A percentile compares a stretch with the other conserved stretches of the same genome.
Evolutionary conservation across 2,797 vertebrate genomes (phyloP).

Genomic region (Anabas testudineus): DNA sequence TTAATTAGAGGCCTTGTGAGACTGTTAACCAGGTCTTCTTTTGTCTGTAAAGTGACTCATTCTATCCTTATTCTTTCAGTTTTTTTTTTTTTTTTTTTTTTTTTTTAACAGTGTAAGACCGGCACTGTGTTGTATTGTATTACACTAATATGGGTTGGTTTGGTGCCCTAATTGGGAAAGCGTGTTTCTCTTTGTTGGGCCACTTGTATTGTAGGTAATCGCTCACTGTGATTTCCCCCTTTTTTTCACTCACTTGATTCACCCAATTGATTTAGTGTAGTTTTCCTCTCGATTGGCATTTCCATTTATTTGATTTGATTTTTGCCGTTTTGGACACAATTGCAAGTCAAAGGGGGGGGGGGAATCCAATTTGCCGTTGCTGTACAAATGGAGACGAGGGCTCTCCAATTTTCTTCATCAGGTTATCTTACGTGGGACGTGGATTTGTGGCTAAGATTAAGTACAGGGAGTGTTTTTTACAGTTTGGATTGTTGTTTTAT

Average conservation of each 20-base stretch:
- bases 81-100: background rate
- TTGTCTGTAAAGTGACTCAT: slow-evolving; percentile 20
- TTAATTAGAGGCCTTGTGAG: slow-evolving; percentile 1
- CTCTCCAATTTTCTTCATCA: slow-evolving; percentile 54
- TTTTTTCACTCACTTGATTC: background rate
- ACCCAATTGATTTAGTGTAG: slow-evolving; percentile 10
- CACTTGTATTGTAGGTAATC: slow-evolving; percentile 28
- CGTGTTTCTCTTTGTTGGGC: slow-evolving; percentile 26
- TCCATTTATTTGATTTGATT: slow-evolving; percentile 60
- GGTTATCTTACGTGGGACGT: slow-evolving; percentile 39
- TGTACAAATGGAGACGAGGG: slow-evolving; percentile 41
- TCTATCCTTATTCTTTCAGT: background rate
- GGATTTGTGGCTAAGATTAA: slow-evolving; percentile 35
- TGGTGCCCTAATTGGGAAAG: slow-evolving; percentile 36
- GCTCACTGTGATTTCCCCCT: slow-evolving; percentile 8
- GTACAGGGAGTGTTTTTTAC: slow-evolving; percentile 37
- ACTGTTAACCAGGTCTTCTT: slow-evolving; percentile 9
- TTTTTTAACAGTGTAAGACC: background rate
- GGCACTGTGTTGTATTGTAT: slow-evolving; percentile 45
- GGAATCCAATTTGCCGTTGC: slow-evolving; percentile 53
- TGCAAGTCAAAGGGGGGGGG: slow-evolving; percentile 31
- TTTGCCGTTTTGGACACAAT: slow-evolving; percentile 48
- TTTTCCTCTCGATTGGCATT: slow-evolving; percentile 33
- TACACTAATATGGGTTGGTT: slow-evolving; percentile 59
- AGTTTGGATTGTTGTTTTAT: slow-evolving; percentile 24